A percentile compares a stretch with the other conserved stretches of the same genome.
Conservation (phyloP, 2,888 invertebrate genomes). For the Tenthredo distinguenda region DNA sequence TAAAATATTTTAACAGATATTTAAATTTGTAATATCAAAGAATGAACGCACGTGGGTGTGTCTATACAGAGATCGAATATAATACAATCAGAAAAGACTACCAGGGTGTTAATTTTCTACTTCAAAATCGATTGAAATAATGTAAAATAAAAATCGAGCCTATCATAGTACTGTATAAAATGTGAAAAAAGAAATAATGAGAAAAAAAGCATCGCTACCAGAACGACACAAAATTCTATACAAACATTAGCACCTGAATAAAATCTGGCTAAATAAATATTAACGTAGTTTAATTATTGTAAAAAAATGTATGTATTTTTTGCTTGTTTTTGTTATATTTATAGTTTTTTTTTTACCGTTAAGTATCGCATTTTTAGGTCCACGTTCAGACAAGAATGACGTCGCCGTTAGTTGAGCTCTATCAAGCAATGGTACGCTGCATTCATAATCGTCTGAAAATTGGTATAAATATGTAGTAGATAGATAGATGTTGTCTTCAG, state of each 20-base stretch:
- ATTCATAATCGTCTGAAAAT: conserved; percentile 84
- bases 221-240: not conserved
- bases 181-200: not conserved
- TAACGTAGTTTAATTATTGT: not conserved
- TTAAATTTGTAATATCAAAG: not conserved
- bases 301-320: not conserved
- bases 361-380: conserved; percentile 91
- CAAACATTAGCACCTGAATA: not conserved
- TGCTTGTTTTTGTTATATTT: not conserved
- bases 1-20: not conserved
- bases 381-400: conserved; percentile 89
- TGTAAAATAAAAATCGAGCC: not conserved
- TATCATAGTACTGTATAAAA: not conserved
- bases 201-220: conserved; percentile 17
- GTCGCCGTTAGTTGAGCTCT: conserved; percentile 88
- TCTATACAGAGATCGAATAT: too few relatives aligned
- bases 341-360: conserved; percentile 84
- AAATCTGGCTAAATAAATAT: not conserved
- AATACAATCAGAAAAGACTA: too few relatives aligned
- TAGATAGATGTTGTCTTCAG: not conserved
- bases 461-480: not conserved
- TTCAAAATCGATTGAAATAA: too few relatives aligned
- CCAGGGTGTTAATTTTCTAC: not conserved
- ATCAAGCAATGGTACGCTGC: conserved; percentile 89
- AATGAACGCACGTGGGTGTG: too few relatives aligned